Evolutionary conservation across 2,888 invertebrate genomes (phyloP).

Genomic region (Eupithecia centaureata): DNA sequence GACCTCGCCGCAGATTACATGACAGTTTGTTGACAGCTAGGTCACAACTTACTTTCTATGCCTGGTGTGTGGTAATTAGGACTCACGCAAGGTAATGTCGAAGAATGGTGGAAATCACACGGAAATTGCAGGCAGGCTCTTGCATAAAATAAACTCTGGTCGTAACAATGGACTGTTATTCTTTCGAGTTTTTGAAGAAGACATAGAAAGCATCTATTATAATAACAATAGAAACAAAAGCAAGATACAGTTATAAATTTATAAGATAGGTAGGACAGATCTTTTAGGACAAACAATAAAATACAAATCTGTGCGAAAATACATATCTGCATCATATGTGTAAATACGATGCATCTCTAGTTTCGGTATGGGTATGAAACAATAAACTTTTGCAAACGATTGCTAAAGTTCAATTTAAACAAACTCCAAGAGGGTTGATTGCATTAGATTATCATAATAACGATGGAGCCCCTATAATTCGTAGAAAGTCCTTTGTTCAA

Average conservation of each 20-base stretch:
- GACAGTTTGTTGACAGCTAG: constrained; percentile 25
- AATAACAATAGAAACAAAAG: too few species aligned
- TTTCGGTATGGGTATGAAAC: too few species aligned
- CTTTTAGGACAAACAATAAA: too few species aligned
- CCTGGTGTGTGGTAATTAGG: constrained; percentile 21
- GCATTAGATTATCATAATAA: background rate
- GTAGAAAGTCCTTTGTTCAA: constrained; percentile 25
- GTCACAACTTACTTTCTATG: constrained; percentile 33
- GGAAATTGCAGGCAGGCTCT: background rate
- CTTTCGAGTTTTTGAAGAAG: background rate
- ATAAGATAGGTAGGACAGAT: too few species aligned
- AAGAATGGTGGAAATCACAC: background rate
- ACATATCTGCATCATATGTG: too few species aligned
- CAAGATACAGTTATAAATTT: too few species aligned
- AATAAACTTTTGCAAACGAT: background rate
- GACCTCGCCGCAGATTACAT: constrained; percentile 24
- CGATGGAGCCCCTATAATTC: background rate
- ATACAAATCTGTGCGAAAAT: too few species aligned
- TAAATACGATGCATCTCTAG: too few species aligned
- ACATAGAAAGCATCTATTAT: too few species aligned
- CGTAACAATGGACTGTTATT: background rate
- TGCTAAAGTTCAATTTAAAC: background rate
- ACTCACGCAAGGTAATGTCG: constrained; percentile 14
- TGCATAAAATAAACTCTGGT: background rate
- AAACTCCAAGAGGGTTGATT: background rate